Conservation (phyloP, 1,140 invertebrate species). For the Pogonognathellus flavescens region DNA sequence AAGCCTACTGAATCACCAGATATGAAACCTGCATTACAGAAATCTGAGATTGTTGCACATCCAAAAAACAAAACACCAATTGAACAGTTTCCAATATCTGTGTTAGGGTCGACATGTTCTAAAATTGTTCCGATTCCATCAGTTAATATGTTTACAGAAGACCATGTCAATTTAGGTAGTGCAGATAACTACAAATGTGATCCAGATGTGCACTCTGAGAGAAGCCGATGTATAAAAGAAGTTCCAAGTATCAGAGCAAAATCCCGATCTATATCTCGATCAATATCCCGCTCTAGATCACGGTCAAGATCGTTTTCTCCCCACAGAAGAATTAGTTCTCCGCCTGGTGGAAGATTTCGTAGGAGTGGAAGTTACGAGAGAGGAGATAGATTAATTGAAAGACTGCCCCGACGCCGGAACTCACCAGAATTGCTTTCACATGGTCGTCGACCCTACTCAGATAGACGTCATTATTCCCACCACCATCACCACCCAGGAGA, state of each 20-base stretch:
- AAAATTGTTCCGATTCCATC: background rate
- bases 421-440: background rate
- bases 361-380: background rate
- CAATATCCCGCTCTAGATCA: constrained; percentile 45
- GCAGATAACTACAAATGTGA: constrained; percentile 15
- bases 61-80: background rate
- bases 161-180: background rate
- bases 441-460: background rate
- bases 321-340: background rate
- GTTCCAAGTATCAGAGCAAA: constrained; percentile 10
- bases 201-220: background rate
- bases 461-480: background rate
- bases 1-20: background rate
- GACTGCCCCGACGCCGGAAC: background rate
- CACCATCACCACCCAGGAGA: background rate
- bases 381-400: background rate
- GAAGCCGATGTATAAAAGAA: background rate
- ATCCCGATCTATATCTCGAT: constrained; percentile 22
- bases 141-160: background rate
- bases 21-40: background rate
- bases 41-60: background rate
- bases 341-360: background rate
- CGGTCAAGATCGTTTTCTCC: constrained; percentile 56
- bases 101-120: constrained; percentile 6
- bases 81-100: constrained; percentile 31